Conservation (phyloP, 92 coral and sea anemone genomes). For the Hydrozoanthus gracilis region DNA sequence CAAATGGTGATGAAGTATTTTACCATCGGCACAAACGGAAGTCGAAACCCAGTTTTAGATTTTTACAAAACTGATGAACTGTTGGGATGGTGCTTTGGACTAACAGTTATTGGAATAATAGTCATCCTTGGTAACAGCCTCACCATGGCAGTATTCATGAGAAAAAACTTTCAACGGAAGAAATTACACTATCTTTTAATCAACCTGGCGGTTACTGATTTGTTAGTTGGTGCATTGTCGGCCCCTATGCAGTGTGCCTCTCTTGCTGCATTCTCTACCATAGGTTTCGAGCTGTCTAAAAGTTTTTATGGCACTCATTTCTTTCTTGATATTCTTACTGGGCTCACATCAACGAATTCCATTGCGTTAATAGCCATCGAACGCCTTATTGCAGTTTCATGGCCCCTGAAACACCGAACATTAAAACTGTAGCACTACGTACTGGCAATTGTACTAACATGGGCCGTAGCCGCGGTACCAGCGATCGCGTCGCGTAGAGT, state of each 20-base stretch:
- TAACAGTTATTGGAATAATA: neutral
- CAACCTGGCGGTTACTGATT: slow-evolving; percentile 14
- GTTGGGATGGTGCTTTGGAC: neutral
- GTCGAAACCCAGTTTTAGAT: neutral
- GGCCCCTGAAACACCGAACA: slow-evolving; percentile 16
- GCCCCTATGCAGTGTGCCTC: neutral
- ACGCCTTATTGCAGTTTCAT: slow-evolving; percentile 8
- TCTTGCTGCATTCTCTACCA: neutral
- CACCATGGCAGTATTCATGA: neutral
- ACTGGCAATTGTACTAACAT: slow-evolving; percentile 1
- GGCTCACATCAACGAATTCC: slow-evolving; percentile 17
- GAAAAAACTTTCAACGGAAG: neutral
- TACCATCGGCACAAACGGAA: neutral
- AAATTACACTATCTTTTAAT: neutral
- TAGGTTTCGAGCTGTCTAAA: neutral
- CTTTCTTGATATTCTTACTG: slow-evolving; percentile 11
- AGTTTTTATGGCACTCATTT: neutral
- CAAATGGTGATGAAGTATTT: neutral
- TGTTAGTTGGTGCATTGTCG: slow-evolving; percentile 6
- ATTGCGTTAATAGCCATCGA: slow-evolving; percentile 17
- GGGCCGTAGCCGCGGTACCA: neutral
- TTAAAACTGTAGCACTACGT: slow-evolving; percentile 6
- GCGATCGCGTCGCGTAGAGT: neutral
- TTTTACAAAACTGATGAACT: neutral
- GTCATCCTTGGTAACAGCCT: neutral